Evolutionary conservation across 1,140 invertebrate genomes (phyloP).

Genomic region (Cyphomyrmex costatus): DNA sequence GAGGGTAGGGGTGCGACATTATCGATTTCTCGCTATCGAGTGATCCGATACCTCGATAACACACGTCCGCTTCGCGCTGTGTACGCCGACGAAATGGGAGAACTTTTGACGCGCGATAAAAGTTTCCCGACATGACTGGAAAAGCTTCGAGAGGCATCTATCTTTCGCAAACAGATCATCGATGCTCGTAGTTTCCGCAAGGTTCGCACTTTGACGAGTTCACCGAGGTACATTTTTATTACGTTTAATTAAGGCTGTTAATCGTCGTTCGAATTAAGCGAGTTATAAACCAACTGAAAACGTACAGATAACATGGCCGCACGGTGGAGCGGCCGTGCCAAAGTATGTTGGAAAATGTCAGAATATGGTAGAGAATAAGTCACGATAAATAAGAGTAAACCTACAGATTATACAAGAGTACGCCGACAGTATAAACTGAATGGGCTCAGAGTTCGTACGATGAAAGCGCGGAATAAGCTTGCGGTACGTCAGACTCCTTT

Average conservation of each 20-base stretch:
- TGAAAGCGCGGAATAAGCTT: constrained; percentile 53
- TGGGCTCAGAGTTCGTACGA: constrained; percentile 9
- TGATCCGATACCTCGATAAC: constrained; percentile 72
- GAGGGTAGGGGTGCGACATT: constrained; percentile 32
- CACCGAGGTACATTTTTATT: constrained; percentile 26
- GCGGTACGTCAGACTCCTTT: constrained; percentile 35
- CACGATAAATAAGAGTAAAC: constrained; percentile 24
- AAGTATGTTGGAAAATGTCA: not conserved
- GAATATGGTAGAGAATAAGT: not conserved
- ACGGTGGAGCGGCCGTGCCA: too few relatives aligned
- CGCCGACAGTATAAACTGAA: constrained; percentile 9
- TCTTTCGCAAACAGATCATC: constrained; percentile 57
- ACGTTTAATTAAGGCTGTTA: not conserved
- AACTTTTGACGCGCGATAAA: constrained; percentile 73
- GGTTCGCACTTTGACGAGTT: constrained; percentile 17
- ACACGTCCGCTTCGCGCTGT: constrained; percentile 49
- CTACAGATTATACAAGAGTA: constrained; percentile 34
- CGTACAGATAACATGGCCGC: not conserved
- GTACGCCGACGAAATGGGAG: constrained; percentile 34
- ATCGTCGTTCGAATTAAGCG: constrained; percentile 3
- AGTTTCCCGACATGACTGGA: constrained; percentile 49
- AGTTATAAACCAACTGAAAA: not conserved
- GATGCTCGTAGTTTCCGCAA: constrained; percentile 17
- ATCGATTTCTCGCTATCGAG: constrained; percentile 73
- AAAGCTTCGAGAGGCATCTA: constrained; percentile 45